Evolutionary conservation across 2,113 vertebrate species (phyloP).

Genomic region (Sphaerodactylus townsendi): DNA sequence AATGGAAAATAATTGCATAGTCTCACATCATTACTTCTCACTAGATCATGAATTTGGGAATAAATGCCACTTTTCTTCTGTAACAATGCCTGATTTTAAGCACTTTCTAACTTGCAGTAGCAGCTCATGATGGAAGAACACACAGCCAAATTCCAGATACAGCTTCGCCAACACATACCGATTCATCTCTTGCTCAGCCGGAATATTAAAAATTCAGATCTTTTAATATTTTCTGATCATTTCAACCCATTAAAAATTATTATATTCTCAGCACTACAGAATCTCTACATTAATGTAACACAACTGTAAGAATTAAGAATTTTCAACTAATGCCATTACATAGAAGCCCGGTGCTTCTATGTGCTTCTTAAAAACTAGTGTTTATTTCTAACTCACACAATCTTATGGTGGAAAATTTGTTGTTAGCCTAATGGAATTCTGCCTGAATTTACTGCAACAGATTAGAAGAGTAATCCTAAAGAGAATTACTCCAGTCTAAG

Average conservation of each 20-base stretch:
- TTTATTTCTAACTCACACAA: too few species aligned
- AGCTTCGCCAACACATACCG: conserved; percentile 38
- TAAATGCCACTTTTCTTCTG: conserved; percentile 14
- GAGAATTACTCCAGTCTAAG: too few species aligned
- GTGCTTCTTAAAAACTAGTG: too few species aligned
- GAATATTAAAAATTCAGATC: conserved; percentile 63
- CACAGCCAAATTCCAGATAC: conserved; percentile 35
- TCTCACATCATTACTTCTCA: conserved; percentile 15
- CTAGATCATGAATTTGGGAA: not conserved
- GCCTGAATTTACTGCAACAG: too few species aligned
- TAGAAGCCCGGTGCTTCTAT: too few species aligned
- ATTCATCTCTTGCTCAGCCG: conserved; percentile 52
- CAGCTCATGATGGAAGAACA: not conserved
- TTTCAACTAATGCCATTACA: not conserved
- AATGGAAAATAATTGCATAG: not conserved
- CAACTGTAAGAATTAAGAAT: conserved; percentile 56
- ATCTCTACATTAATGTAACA: conserved; percentile 47
- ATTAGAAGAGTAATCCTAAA: too few species aligned
- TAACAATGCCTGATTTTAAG: not conserved
- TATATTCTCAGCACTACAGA: conserved; percentile 38
- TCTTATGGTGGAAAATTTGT: too few species aligned
- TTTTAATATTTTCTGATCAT: conserved; percentile 63
- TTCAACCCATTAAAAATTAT: conserved; percentile 56
- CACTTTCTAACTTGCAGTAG: not conserved
- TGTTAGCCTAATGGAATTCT: too few species aligned